Evolutionary conservation across 1,140 invertebrate species (phyloP).

Genomic region (Atta texana): DNA sequence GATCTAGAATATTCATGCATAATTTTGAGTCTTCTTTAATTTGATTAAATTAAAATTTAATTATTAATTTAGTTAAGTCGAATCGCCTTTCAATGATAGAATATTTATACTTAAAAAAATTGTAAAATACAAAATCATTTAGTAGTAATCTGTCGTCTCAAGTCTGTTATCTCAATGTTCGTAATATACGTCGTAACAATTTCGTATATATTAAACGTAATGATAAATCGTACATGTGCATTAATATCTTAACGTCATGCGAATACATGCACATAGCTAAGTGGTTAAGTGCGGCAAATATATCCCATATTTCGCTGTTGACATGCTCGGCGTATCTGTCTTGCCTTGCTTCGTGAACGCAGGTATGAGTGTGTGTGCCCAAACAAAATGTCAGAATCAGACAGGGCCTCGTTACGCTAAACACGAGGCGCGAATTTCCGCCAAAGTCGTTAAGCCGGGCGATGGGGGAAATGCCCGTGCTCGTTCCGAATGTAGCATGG

Average conservation of each 20-base stretch:
- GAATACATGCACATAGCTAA: slow-evolving; percentile 19
- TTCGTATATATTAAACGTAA: slow-evolving; percentile 29
- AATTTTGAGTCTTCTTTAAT: not conserved
- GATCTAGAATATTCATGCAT: not conserved
- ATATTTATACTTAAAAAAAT: not conserved
- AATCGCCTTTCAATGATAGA: not conserved
- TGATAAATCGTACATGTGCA: slow-evolving; percentile 10
- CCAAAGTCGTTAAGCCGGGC: slow-evolving; percentile 45
- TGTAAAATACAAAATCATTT: not conserved
- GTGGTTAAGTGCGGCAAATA: slow-evolving; percentile 49
- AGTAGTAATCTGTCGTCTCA: not conserved
- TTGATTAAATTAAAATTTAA: not conserved
- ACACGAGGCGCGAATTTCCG: slow-evolving; percentile 43
- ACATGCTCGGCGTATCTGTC: slow-evolving; percentile 37
- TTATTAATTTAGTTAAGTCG: not conserved
- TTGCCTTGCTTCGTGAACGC: slow-evolving; percentile 25
- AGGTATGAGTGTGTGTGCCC: not conserved
- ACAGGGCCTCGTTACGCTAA: slow-evolving; percentile 52
- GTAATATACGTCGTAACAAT: slow-evolving; percentile 26
- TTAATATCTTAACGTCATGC: slow-evolving; percentile 54
- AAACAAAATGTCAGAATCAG: slow-evolving; percentile 58
- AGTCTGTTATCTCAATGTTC: not conserved
- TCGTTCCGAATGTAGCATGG: slow-evolving; percentile 32
- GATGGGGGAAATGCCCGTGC: slow-evolving; percentile 42
- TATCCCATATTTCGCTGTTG: slow-evolving; percentile 49